A percentile compares a stretch with the other conserved stretches of the same genome.
phyloP scores from a whole-genome alignment of 1,140 invertebrate species.

The Goniozus legneri region DNA sequence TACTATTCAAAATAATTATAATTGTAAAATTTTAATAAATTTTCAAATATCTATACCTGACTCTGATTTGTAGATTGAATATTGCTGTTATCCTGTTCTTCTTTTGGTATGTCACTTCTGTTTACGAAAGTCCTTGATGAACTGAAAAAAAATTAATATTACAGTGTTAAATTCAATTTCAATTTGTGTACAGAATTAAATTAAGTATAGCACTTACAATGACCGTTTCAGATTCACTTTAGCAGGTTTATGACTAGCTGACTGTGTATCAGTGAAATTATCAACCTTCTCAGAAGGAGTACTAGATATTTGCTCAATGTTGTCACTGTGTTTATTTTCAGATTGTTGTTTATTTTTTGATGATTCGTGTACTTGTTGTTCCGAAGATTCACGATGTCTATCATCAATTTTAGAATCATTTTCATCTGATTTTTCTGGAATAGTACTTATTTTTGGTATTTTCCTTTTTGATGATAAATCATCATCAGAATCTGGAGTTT shows the following conservation, averaged over 20 bases:
- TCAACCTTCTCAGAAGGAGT: no score
- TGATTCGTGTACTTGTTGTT: conserved; percentile 15
- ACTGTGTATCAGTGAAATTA: conserved; percentile 8
- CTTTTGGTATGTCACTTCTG: conserved; percentile 21
- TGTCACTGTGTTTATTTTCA: conserved; percentile 15
- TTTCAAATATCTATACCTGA: conserved; percentile 25
- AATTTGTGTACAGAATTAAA: no score
- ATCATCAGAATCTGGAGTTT: conserved; percentile 42
- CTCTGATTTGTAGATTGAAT: conserved; percentile 29
- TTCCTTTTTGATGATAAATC: conserved; percentile 28
- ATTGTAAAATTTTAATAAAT: not conserved
- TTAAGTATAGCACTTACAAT: conserved; percentile 51
- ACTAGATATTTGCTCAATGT: no score
- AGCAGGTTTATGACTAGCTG: conserved; percentile 32
- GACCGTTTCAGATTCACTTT: conserved; percentile 50
- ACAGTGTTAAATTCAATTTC: no score
- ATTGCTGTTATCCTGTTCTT: conserved; percentile 26
- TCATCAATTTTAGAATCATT: no score
- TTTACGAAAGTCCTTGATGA: conserved; percentile 26
- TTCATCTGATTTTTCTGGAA: no score
- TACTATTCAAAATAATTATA: conserved; percentile 4
- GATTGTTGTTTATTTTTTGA: conserved; percentile 20
- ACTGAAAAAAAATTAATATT: conserved; percentile 23
- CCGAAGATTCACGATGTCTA: no score
- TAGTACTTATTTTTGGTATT: conserved; percentile 15